Base-by-base conservation (phyloP, 1,140 invertebrate species). In the Drosophila nasuta region DNA sequence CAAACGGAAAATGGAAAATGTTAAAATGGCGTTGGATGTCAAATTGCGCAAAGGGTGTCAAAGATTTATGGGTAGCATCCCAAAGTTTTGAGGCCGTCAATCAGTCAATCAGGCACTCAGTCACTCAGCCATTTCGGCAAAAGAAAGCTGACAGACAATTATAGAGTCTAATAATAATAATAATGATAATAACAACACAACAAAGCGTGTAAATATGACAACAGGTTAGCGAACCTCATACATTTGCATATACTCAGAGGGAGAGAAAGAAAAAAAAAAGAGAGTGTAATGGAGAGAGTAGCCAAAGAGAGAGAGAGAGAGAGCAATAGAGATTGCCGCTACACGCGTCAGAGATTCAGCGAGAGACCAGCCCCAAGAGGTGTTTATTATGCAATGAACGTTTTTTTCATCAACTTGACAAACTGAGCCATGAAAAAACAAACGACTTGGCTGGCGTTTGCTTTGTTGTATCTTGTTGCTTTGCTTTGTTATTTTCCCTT, bases 331-430 rank as follows among this genome's bases (percentile, higher is more conserved):
- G 46, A 58, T 68, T 73, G 81, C 67, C 81, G 81, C 81, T 82
- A 82, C 81, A 59, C 66, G 78, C 77, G 77, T 75, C 63, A 38
- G 56, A 49, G 63, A 65, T 65, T 64, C 45, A 25, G 20, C 20
- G 20, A 25, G 20, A 25, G 51, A 46, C 33, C 33, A 48, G 63
- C 46, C 66, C 79, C 48, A 59, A 65, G 80, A 80, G 85, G 87
- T 88, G 85, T 76, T 88, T 88, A 88, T 88, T 88, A 88, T 89
- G 85, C 85, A 88, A 88, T 77, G 68, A 81, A 43, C 85, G 85
- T 88, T 85, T 89, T 80, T 88, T 88, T 89, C 85, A 89, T 76
- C 85, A 80, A 88, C 85, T 81, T 89, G 85, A 89, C 85, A 88
- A 85, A 76, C 74, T 65, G 62, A 89, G 83, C 74, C 60, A 57